Percentiles rank a stretch among this genome's conserved stretches.
Evolutionary conservation across 2,113 vertebrate genomes (phyloP).

Genomic region (Oryzias celebensis): DNA sequence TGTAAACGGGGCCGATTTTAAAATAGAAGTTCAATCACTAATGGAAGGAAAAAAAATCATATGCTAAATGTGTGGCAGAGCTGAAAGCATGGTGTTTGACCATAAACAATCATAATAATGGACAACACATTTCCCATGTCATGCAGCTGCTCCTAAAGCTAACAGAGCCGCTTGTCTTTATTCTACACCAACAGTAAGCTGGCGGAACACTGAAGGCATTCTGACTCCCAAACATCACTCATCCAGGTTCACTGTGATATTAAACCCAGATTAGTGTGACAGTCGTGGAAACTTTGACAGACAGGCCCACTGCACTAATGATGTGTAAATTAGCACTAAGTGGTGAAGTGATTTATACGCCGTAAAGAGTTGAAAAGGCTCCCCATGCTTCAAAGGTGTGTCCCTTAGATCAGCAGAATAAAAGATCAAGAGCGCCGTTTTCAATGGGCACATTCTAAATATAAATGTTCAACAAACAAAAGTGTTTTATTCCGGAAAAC

Average conservation of each 20-base stretch:
- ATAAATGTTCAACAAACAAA: no score
- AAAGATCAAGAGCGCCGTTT: constrained; percentile 16
- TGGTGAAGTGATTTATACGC: constrained; percentile 48
- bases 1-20: constrained; percentile 1
- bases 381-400: constrained; percentile 31
- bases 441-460: constrained; percentile 6
- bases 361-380: constrained; percentile 33
- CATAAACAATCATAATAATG: constrained; percentile 29
- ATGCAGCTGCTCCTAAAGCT: constrained; percentile 20
- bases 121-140: constrained; percentile 27
- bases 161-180: constrained; percentile 2
- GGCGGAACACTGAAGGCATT: constrained; percentile 24
- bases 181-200: constrained; percentile 31
- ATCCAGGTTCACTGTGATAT: constrained; percentile 36
- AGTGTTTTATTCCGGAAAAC: no score
- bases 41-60: constrained; percentile 8
- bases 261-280: constrained; percentile 44
- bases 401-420: constrained; percentile 44
- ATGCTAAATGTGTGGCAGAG: constrained; percentile 17
- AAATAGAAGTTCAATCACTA: constrained; percentile 13
- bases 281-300: constrained; percentile 43
- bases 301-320: constrained; percentile 39
- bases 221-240: constrained; percentile 42
- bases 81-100: constrained; percentile 24
- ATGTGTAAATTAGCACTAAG: constrained; percentile 39